phyloP scores from a whole-genome alignment of 2,113 vertebrate species.

The Tenebrosternarchus preto region DNA sequence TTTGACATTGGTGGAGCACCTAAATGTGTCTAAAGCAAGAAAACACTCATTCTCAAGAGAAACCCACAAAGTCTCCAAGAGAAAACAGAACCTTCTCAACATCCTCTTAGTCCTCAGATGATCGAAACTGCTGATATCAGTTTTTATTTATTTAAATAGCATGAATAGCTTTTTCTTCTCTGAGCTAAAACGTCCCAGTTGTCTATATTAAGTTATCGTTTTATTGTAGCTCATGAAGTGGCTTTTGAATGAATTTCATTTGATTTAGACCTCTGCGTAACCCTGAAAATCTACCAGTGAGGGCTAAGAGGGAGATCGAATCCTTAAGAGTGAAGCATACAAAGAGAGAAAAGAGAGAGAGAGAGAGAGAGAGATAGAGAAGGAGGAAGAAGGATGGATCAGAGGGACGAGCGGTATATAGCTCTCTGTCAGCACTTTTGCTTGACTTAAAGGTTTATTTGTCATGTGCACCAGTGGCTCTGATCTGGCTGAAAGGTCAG shows the following conservation, averaged over 20 bases:
- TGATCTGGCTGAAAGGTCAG: conserved; percentile 70
- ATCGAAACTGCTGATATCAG: neutral
- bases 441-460: conserved; percentile 68
- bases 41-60: neutral
- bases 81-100: neutral
- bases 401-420: conserved; percentile 49
- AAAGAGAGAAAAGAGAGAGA: neutral
- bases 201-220: conserved; percentile 2
- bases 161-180: neutral
- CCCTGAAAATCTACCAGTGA: conserved; percentile 1
- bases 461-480: conserved; percentile 66
- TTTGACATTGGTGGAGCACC: neutral
- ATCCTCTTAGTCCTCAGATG: neutral
- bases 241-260: neutral
- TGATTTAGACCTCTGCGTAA: neutral
- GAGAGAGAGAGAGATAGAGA: conserved; percentile 21
- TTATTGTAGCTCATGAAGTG: neutral
- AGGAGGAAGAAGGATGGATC: conserved; percentile 9
- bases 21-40: neutral
- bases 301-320: conserved; percentile 10
- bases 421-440: conserved; percentile 60
- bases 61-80: neutral
- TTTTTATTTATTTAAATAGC: neutral
- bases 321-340: neutral
- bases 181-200: neutral